Base-by-base conservation (phyloP, 2,888 invertebrate genomes). In the Lycophotia porphyrea region DNA sequence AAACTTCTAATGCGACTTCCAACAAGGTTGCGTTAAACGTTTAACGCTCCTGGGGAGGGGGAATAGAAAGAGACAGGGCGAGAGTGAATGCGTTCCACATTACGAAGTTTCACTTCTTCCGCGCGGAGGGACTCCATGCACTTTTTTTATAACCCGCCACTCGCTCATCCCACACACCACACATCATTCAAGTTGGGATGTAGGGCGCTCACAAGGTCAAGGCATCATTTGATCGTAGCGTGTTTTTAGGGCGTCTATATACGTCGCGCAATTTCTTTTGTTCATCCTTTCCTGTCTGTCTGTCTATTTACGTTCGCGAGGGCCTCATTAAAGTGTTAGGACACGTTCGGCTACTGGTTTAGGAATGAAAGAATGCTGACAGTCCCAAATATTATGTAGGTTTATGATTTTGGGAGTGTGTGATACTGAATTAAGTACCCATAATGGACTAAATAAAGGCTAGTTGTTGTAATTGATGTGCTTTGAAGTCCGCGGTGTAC, bases 131-230 rank as follows among this genome's bases (percentile, higher is more conserved):
- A n/a, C n/a, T n/a, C n/a, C n/a, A n/a, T n/a, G n/a, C n/a, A n/a
- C n/a, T n/a, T n/a, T n/a, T n/a, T n/a, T 36, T 15, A 7, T 39
- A n/a, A 39, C 5, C n/a, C 61, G 44, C 61, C 2, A 11, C 2
- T 34, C 58, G 49, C 60, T 77, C 60, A n/a, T 71, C 36, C 15
- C 36, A 78, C 24, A 63, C 18, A 68, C 82, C 76, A 69, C 71
- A 47, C 76, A 5, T 24, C 58, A 42, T 81, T 69, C 27, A 60
- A 66, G 49, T 76, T 74, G 73, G 27, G 84, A 88, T 86, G 82
- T 88, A 87, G 89, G 88, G 86, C 89, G 87, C 58, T 63, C 79
- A 77, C 88, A 89, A 90, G 90, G 89, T 84, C 88, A 89, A 90
- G 89, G 86, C 79, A 72, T 71, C 47, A 60, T 71, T 82, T 72